phyloP scores from a whole-genome alignment of 2,113 vertebrate genomes.

The Eira barbara region DNA sequence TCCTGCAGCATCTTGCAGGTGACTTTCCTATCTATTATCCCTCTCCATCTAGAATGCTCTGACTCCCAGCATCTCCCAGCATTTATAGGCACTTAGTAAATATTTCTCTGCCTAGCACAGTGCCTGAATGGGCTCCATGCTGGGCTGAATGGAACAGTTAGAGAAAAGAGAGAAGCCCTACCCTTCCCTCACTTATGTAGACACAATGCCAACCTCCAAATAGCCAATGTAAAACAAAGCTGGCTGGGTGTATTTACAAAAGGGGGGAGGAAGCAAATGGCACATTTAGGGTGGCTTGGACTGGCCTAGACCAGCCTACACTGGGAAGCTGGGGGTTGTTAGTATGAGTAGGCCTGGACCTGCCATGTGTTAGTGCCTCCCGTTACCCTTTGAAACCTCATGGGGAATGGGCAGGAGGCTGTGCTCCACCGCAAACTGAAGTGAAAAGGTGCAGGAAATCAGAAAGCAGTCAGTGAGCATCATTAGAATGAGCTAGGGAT shows the following conservation, averaged over 20 bases:
- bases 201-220: background rate
- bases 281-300: background rate
- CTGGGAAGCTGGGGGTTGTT: background rate
- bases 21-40: background rate
- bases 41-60: background rate
- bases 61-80: background rate
- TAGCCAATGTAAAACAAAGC: background rate
- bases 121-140: background rate
- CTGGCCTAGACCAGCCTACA: background rate
- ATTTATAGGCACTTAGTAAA: background rate
- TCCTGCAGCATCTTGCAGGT: background rate
- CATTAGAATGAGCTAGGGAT: constrained; percentile 30
- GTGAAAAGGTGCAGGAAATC: background rate
- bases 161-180: background rate
- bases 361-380: background rate
- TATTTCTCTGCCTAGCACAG: background rate
- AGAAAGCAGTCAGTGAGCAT: constrained; percentile 10
- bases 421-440: background rate
- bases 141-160: background rate
- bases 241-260: background rate
- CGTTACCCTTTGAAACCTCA: background rate
- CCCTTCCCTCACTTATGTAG: background rate
- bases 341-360: background rate
- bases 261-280: background rate
- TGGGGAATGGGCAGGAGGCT: background rate